Base-by-base conservation (phyloP, 2,888 invertebrate species). In the Empis livida region DNA sequence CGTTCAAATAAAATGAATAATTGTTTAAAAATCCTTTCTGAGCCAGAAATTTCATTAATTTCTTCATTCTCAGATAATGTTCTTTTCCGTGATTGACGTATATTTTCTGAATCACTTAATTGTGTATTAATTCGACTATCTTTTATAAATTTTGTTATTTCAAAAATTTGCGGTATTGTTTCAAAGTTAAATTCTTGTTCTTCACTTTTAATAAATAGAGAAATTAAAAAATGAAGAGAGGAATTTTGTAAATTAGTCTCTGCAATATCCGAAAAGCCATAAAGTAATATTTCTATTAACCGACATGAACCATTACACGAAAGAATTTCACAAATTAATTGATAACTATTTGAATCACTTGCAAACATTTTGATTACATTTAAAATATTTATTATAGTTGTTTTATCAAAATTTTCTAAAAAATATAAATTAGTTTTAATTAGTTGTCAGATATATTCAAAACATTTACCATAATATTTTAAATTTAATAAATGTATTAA, bases 401-500 rank as follows among this genome's bases (percentile, higher is more conserved):
- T 32, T 20, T 37, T 13, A 23, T 40, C n/a, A n/a, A 8, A 8
- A 20, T 48, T 42, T 45, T 17, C 46, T 41, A 32, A 40, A 45
- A 17, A 41, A 30, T 14, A n/a, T 39, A 14, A 30, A 9, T 37
- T 14, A 14, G n/a, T 35, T 20, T 20, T 20, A 20, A 20, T 5
- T 20, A 20, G n/a, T n/a, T n/a, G n/a, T n/a, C n/a, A n/a, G n/a
- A n/a, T n/a, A n/a, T n/a, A n/a, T 23, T 14, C 10, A 14, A 13
- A 20, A 37, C 17, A 45, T 10, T 41, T 45, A 54, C 53, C 54
- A 44, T 46, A 49, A 14, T 47, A 32, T 27, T 40, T n/a, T 4
- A 51, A 32, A 49, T 53, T 48, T 31, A 55, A 32, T 31, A 53
- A 42, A 35, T 48, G 17, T 13, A 51, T 42, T 5, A 55, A 32